A percentile compares a stretch with the other conserved stretches of the same genome.
phyloP scores from a whole-genome alignment of 1,140 invertebrate species.

The Heterodera carotae region DNA sequence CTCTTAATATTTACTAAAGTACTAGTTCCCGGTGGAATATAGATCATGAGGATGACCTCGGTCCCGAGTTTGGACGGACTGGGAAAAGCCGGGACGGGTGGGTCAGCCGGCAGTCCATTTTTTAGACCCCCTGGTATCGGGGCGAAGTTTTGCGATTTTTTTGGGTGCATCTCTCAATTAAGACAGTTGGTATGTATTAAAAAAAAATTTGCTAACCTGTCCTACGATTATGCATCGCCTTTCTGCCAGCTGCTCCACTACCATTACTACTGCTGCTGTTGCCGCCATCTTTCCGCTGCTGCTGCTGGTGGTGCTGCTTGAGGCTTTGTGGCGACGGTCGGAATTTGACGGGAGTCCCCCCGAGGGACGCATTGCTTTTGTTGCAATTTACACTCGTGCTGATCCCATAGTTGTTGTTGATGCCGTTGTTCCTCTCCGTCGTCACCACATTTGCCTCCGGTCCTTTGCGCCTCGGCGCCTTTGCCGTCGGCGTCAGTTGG shows the following conservation, averaged over 20 bases:
- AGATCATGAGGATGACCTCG: too few species aligned
- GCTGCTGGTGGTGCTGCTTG: conserved; percentile 13
- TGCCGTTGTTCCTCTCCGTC: not conserved
- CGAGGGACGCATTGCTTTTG: not conserved
- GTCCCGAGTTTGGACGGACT: too few species aligned
- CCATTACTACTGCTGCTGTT: conserved; percentile 1
- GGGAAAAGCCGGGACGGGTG: too few species aligned
- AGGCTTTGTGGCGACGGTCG: conserved; percentile 13
- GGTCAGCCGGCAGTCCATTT: too few species aligned
- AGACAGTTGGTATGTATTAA: not conserved
- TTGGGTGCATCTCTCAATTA: conserved; percentile 2
- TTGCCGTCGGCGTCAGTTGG: not conserved
- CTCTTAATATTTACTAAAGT: too few species aligned
- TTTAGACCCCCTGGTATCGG: not conserved
- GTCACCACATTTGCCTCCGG: not conserved
- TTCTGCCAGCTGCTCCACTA: not conserved
- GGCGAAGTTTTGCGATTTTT: conserved; percentile 1
- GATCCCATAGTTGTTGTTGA: not conserved
- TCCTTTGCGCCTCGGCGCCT: not conserved
- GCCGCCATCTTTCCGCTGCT: not conserved
- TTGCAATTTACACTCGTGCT: too few species aligned
- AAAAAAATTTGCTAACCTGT: conserved; percentile 1
- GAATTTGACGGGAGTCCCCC: not conserved
- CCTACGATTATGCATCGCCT: not conserved
- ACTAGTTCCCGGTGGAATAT: too few species aligned